A percentile compares a stretch with the other conserved stretches of the same genome.
These are phyloP conservation scores for Cyclura pinguis DNA, from an alignment of 2,797 vertebrate genomes.

Conservation along the genomic window DNA sequence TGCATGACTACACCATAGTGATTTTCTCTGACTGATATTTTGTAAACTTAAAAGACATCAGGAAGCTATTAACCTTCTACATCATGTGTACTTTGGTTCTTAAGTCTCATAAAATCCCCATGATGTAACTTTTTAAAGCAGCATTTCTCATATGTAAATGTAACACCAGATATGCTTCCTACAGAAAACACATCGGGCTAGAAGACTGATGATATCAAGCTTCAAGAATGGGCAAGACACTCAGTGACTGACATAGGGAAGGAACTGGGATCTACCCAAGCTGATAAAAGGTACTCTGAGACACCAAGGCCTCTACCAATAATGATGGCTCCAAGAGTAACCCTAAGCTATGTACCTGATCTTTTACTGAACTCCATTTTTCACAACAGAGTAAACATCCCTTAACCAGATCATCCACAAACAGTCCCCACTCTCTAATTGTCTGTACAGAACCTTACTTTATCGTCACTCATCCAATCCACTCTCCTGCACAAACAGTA, in stretches of 20 bases:
- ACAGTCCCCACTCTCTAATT: too few relatives aligned
- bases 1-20: neutral
- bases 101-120: neutral
- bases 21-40: neutral
- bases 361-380: too few relatives aligned
- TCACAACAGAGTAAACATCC: too few relatives aligned
- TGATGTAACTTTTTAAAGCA: neutral
- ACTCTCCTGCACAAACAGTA: too few relatives aligned
- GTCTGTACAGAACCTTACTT: too few relatives aligned
- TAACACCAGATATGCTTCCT: neutral
- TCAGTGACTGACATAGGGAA: neutral
- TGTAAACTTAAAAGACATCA: neutral
- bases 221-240: neutral
- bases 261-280: too few relatives aligned
- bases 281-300: too few relatives aligned
- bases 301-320: too few relatives aligned
- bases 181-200: neutral
- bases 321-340: too few relatives aligned
- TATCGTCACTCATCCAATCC: too few relatives aligned
- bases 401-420: too few relatives aligned
- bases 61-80: neutral
- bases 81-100: neutral
- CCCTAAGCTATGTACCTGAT: too few relatives aligned
- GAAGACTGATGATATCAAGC: neutral
- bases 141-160: neutral